Percentiles rank a stretch among this genome's conserved stretches.
These are phyloP conservation scores for Hirudo medicinalis DNA, from an alignment of 1,140 invertebrate genomes.

Conservation along the genomic window DNA sequence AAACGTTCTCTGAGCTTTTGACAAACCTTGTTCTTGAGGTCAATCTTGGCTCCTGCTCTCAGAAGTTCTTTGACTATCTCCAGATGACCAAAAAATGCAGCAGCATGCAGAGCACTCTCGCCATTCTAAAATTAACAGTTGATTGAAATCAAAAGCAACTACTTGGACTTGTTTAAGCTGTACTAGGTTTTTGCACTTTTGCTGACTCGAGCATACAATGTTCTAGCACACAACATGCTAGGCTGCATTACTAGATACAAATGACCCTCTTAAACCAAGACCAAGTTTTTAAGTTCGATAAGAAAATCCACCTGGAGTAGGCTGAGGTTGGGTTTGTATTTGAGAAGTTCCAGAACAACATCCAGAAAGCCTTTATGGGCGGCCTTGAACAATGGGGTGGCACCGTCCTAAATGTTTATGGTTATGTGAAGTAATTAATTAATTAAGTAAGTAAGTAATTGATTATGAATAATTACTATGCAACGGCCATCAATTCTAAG, in stretches of 20 bases:
- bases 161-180: too few species aligned
- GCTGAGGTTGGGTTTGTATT: conserved; percentile 63
- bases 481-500: neutral
- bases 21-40: conserved; percentile 39
- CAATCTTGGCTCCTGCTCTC: conserved; percentile 30
- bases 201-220: too few species aligned
- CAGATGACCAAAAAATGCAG: conserved; percentile 66
- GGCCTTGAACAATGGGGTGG: conserved; percentile 42
- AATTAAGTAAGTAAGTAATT: too few species aligned
- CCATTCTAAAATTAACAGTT: conserved; percentile 55
- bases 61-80: conserved; percentile 36
- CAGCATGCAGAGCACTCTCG: conserved; percentile 72
- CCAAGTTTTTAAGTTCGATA: too few species aligned
- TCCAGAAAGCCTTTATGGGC: conserved; percentile 46
- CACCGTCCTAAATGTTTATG: conserved; percentile 35
- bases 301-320: conserved; percentile 54
- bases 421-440: too few species aligned
- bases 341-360: conserved; percentile 69
- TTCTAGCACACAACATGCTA: too few species aligned
- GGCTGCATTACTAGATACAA: too few species aligned
- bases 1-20: too few species aligned
- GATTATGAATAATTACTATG: neutral
- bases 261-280: neutral
- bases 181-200: too few species aligned
- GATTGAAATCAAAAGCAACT: neutral